These are phyloP conservation scores for Lagria hirta DNA, from an alignment of 2,888 invertebrate genomes.

Conservation along the genomic window DNA sequence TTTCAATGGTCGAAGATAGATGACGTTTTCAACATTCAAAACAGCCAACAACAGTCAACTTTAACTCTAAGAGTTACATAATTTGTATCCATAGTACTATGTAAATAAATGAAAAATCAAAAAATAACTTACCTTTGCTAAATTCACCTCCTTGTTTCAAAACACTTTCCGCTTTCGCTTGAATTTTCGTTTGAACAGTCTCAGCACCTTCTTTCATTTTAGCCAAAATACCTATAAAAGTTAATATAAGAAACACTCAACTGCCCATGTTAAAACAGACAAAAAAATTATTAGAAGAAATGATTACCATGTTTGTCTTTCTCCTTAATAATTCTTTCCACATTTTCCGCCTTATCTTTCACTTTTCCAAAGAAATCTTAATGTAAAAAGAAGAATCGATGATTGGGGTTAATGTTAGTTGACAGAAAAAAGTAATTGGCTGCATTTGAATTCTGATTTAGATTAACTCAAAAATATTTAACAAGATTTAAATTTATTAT, in stretches of 20 bases:
- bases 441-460: no score
- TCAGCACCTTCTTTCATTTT: slow-evolving; percentile 97
- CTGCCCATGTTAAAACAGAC: slow-evolving; percentile 22
- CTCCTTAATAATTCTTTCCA: slow-evolving; percentile 88
- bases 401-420: no score
- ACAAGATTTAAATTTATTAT: no score
- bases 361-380: slow-evolving; percentile 94
- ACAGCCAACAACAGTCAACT: slow-evolving; percentile 24
- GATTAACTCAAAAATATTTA: no score
- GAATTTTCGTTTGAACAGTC: slow-evolving; percentile 88
- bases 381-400: no score
- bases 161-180: slow-evolving; percentile 87
- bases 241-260: slow-evolving; percentile 12
- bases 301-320: slow-evolving; percentile 84
- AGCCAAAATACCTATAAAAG: slow-evolving; percentile 75
- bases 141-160: slow-evolving; percentile 66
- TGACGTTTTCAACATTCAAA: slow-evolving; percentile 24
- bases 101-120: slow-evolving; percentile 15
- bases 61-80: slow-evolving; percentile 24
- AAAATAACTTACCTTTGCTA: slow-evolving; percentile 63
- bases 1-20: slow-evolving; percentile 32
- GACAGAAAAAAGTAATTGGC: no score
- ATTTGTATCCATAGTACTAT: slow-evolving; percentile 14
- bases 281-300: slow-evolving; percentile 14
- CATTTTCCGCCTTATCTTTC: slow-evolving; percentile 93